Percentiles rank a stretch among this genome's conserved stretches.
Evolutionary conservation across 2,113 vertebrate genomes (phyloP).

Genomic region (Chinchilla lanigera): DNA sequence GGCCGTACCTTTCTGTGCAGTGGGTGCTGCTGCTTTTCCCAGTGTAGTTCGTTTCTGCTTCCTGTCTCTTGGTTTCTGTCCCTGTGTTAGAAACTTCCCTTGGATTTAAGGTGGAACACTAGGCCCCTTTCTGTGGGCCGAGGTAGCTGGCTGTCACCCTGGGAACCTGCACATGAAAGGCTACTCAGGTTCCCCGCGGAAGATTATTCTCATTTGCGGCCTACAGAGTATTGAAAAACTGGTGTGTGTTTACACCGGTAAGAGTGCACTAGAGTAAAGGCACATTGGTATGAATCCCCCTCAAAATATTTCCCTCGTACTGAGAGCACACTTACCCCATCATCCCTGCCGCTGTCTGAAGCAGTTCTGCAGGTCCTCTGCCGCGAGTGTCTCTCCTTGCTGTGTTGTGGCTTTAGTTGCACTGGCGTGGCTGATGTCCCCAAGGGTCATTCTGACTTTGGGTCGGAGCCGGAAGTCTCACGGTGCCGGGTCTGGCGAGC

Average conservation of each 20-base stretch:
- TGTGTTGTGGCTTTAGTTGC: neutral
- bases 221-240: neutral
- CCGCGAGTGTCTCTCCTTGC: neutral
- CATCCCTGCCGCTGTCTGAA: neutral
- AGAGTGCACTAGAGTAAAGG: neutral
- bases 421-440: neutral
- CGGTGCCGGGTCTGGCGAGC: neutral
- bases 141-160: neutral
- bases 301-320: neutral
- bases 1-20: neutral
- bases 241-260: neutral
- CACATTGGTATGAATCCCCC: neutral
- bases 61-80: neutral
- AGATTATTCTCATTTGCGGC: neutral
- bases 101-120: neutral
- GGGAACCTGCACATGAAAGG: neutral
- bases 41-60: neutral
- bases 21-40: neutral
- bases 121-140: neutral
- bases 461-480: neutral
- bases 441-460: neutral
- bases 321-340: neutral
- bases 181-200: neutral
- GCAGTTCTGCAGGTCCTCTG: neutral
- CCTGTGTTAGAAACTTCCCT: neutral